Evolutionary conservation across 2,113 vertebrate genomes (phyloP), one percentile per base, ranked within the genome.

Genomic region (Elaphurus davidianus): DNA sequence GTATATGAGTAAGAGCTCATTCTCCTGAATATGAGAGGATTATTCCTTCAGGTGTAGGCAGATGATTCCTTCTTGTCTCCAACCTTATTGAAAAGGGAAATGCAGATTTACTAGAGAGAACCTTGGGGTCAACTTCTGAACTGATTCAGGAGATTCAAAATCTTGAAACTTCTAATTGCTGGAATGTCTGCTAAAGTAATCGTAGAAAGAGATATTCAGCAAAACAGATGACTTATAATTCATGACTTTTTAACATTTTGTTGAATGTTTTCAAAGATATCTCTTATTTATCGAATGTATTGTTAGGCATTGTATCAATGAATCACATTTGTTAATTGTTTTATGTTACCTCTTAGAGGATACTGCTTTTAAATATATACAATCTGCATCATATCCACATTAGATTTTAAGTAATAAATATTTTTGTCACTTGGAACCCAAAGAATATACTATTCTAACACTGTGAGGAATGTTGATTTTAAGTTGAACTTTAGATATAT

Each of bases 241-340:
- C 17, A 10, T 88, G 76, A 81, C 87, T 91, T 95, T 91, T 94
- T 74, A 25, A 79, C 52, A 81, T 96, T 96, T 94, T 59, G 6
- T 67, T 96, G 57, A 82, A 59, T 91, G 54, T 55, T 94, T 97
- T 87, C 28, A 81, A 85, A 82, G 13, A 3, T 16, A 30, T 64
- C 54, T 17, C n/a, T n/a, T 62, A 33, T 71, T 91, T 89, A 95
- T 67, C 30, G 62, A 86, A 76, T 36, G 50, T 30, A 47, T 52
- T 92, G 13, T 88, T 76, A 93, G 47, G 47, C 14, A 86, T 57
- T 25, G 25, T 67, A 43, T 16, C 9, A 91, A 60, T 86, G 54
- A 76, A 67, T 81, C 54, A 93, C 45, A 30, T 71, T 87, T 90
- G 43, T 30, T 90, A 90, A 94, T 74, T 90, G 57, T 9, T 95